Evolutionary conservation across 2,113 vertebrate species (phyloP).

Genomic region (Micronycteris hirsuta): DNA sequence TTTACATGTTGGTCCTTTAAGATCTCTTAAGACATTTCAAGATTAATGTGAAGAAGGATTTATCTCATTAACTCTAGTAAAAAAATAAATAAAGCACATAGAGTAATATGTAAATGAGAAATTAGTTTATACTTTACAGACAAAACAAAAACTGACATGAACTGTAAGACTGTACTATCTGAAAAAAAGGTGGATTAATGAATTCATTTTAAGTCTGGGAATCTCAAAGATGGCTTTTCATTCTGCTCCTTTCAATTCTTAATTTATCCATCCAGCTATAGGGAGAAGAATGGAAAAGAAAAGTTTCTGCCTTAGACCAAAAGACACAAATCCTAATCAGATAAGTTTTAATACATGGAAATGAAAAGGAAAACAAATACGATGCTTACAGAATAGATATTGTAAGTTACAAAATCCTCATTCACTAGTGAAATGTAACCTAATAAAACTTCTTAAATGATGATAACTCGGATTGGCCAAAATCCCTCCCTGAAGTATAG

Average conservation of each 20-base stretch:
- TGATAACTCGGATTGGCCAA: neutral
- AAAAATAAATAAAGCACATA: neutral
- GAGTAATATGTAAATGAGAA: neutral
- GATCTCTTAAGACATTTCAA: neutral
- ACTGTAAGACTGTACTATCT: neutral
- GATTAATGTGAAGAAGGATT: neutral
- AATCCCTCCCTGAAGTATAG: neutral
- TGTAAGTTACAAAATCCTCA: neutral
- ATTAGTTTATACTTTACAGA: neutral
- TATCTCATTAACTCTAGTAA: neutral
- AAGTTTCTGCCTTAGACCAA: neutral
- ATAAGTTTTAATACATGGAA: neutral
- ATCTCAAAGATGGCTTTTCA: neutral
- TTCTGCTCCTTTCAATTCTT: neutral
- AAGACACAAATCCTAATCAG: no score
- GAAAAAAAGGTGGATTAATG: neutral
- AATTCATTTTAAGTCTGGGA: neutral
- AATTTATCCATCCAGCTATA: neutral
- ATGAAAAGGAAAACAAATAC: neutral
- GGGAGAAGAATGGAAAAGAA: neutral
- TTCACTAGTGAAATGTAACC: neutral
- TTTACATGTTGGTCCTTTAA: neutral
- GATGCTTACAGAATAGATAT: no score
- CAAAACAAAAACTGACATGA: neutral
- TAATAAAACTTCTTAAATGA: neutral